phyloP scores from a whole-genome alignment of 2,888 invertebrate species.

The Ellobium chinense region DNA sequence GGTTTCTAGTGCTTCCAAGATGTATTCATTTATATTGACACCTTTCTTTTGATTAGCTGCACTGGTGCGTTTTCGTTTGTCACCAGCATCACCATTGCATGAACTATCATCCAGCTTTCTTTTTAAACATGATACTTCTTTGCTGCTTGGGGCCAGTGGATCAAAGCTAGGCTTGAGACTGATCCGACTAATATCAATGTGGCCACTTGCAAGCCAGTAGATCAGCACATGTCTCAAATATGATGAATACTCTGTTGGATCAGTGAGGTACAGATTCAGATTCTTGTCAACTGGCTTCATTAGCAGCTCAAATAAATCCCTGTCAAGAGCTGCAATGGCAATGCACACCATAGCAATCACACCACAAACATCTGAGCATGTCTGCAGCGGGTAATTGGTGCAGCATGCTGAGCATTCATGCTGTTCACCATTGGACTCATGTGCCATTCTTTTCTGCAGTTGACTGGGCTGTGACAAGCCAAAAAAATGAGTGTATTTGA shows the following conservation, averaged over 20 bases:
- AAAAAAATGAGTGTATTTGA: conserved; percentile 25
- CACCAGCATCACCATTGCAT: conserved; percentile 16
- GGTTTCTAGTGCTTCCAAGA: conserved; percentile 18
- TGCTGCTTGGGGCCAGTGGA: not conserved
- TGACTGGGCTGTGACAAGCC: conserved; percentile 18
- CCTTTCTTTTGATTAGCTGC: not conserved
- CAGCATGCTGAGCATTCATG: conserved; percentile 30
- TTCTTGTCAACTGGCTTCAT: conserved; percentile 25
- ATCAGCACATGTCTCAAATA: conserved; percentile 42
- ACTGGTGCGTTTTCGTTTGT: not conserved
- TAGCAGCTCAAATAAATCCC: conserved; percentile 32
- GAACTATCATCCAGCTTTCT: conserved; percentile 2
- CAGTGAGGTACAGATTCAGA: conserved; percentile 38
- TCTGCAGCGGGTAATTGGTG: conserved; percentile 46
- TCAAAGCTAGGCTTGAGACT: conserved; percentile 25
- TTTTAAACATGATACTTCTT: not conserved
- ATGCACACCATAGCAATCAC: conserved; percentile 44
- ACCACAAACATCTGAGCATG: conserved; percentile 46
- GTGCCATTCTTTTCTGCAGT: conserved; percentile 32
- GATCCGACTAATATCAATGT: conserved; percentile 42
- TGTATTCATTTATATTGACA: conserved; percentile 28
- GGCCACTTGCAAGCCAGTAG: conserved; percentile 25
- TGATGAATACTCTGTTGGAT: conserved; percentile 38
- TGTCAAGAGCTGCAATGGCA: conserved; percentile 37
- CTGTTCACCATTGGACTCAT: conserved; percentile 37